These are phyloP conservation scores for Salmo trutta DNA, from an alignment of 2,797 vertebrate species.

Conservation along the genomic window DNA sequence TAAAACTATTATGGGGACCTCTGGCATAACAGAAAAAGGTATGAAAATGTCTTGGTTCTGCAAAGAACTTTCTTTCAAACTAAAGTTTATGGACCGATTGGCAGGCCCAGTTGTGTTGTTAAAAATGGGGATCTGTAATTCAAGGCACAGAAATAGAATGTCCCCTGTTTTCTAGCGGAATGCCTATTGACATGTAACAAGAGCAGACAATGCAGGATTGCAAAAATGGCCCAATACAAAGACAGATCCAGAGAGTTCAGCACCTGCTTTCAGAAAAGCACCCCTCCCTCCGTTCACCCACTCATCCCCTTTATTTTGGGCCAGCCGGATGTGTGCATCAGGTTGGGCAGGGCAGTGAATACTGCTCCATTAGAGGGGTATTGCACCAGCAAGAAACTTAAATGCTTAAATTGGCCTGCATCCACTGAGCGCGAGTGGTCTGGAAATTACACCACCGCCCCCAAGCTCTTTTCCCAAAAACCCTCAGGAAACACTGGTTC, in stretches of 20 bases:
- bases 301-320: constrained; percentile 70
- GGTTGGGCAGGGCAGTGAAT: constrained; percentile 79
- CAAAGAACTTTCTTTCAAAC: constrained; percentile 61
- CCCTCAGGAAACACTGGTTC: constrained; percentile 29
- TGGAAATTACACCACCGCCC: constrained; percentile 72
- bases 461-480: constrained; percentile 48
- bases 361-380: constrained; percentile 73
- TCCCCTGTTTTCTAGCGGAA: constrained; percentile 75
- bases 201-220: constrained; percentile 74
- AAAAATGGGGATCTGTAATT: constrained; percentile 75
- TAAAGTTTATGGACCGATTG: constrained; percentile 25
- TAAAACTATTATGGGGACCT: neutral
- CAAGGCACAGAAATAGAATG: constrained; percentile 74
- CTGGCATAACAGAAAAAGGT: constrained; percentile 24
- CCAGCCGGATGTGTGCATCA: constrained; percentile 72
- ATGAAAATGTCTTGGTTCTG: constrained; percentile 27
- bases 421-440: constrained; percentile 69
- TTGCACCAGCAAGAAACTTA: constrained; percentile 68
- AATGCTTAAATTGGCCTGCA: constrained; percentile 74
- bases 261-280: constrained; percentile 79
- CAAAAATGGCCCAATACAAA: constrained; percentile 78
- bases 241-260: constrained; percentile 76
- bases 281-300: constrained; percentile 60
- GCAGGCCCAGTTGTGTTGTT: constrained; percentile 71
- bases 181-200: constrained; percentile 79